phyloP scores from a whole-genome alignment of 2,113 vertebrate genomes.

The Cyphomyrus plagiostoma region DNA sequence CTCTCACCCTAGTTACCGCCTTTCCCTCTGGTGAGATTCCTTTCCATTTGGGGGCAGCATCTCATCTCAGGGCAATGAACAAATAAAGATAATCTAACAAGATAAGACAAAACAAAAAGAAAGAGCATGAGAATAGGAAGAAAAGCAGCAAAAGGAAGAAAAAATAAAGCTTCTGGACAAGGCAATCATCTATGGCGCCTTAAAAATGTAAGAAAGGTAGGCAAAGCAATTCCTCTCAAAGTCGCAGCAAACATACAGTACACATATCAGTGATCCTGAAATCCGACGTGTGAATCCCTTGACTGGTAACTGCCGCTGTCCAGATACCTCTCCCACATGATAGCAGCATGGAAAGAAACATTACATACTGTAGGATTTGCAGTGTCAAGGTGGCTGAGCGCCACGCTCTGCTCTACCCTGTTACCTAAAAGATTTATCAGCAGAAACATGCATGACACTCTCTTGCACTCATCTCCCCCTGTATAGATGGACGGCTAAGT shows the following conservation, averaged over 20 bases:
- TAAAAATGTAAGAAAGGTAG: conserved; percentile 30
- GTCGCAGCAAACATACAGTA: conserved; percentile 16
- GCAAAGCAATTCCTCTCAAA: not conserved
- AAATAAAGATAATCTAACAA: not conserved
- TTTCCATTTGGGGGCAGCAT: not conserved
- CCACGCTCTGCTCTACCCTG: not conserved
- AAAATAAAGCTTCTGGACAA: not conserved
- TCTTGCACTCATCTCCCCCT: conserved; percentile 22
- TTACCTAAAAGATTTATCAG: not conserved
- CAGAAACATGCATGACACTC: not conserved
- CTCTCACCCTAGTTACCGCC: not conserved
- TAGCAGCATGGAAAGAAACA: not conserved
- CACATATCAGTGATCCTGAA: conserved; percentile 19
- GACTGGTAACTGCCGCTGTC: not conserved
- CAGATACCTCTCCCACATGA: not conserved
- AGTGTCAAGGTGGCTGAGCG: not conserved
- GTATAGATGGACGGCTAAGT: conserved; percentile 25
- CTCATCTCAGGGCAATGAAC: not conserved
- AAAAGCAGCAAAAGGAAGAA: not conserved
- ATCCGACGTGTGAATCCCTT: not conserved
- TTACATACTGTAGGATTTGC: not conserved
- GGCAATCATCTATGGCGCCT: not conserved
- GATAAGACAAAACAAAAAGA: not conserved
- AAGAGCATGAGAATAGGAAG: not conserved
- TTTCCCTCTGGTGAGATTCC: not conserved